Percentiles rank a stretch among this genome's conserved stretches.
phyloP scores from a whole-genome alignment of 2,797 vertebrate species.

The Betta splendens region DNA sequence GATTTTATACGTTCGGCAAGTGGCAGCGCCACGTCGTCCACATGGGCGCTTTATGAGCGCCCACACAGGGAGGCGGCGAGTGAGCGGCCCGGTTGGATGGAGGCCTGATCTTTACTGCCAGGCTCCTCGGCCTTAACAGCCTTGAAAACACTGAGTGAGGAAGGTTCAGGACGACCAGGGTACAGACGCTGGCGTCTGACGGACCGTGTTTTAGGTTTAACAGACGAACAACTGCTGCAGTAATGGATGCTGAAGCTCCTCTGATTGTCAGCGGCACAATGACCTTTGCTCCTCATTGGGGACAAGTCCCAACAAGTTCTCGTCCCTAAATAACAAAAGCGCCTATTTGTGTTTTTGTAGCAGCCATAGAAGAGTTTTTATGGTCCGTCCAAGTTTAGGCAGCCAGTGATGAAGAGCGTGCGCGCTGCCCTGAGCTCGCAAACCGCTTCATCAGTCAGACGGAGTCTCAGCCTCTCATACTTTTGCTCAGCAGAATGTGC shows the following conservation, averaged over 20 bases:
- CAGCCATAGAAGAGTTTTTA: neutral
- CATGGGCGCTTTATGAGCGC: constrained; percentile 62
- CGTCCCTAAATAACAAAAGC: neutral
- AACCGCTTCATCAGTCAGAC: neutral
- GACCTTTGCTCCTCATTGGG: constrained; percentile 14
- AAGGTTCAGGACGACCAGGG: constrained; percentile 39
- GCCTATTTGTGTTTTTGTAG: neutral
- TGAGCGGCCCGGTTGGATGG: constrained; percentile 34
- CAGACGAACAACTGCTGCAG: constrained; percentile 42
- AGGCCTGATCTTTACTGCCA: constrained; percentile 40
- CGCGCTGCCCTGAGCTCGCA: neutral
- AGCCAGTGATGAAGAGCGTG: neutral
- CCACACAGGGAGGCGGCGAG: constrained; percentile 61
- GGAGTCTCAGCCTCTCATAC: no score
- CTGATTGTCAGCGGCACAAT: neutral
- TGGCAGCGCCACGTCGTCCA: constrained; percentile 54
- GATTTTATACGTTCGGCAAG: constrained; percentile 60
- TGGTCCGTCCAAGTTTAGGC: neutral
- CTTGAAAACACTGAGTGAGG: constrained; percentile 24
- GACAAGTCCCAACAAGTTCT: neutral
- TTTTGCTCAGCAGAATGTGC: no score
- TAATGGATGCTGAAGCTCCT: constrained; percentile 24
- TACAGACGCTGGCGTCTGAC: constrained; percentile 34
- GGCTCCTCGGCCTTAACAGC: constrained; percentile 47
- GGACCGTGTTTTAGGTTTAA: constrained; percentile 48